These are phyloP conservation scores for Gavialis gangeticus DNA, from an alignment of 2,113 vertebrate species.

Conservation along the genomic window DNA sequence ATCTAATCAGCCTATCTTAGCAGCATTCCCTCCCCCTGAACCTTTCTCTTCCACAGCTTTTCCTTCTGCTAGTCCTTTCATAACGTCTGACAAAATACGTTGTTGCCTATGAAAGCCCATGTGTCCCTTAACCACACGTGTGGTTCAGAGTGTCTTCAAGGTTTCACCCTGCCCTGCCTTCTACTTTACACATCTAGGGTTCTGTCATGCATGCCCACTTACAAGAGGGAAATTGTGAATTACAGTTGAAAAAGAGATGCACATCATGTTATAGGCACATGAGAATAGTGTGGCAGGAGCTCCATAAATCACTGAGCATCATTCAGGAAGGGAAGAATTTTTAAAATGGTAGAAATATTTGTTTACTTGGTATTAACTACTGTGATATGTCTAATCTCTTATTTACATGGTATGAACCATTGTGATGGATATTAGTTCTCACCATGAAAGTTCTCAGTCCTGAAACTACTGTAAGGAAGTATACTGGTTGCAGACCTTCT, in stretches of 20 bases:
- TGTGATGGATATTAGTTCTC: not conserved
- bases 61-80: no score
- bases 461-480: not conserved
- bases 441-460: not conserved
- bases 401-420: no score
- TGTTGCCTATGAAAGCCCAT: no score
- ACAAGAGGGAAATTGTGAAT: not conserved
- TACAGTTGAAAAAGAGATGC: not conserved
- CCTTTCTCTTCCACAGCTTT: no score
- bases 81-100: no score
- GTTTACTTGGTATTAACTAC: not conserved
- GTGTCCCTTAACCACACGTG: no score
- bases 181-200: no score
- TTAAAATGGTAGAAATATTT: not conserved
- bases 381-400: not conserved
- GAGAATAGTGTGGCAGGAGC: not conserved
- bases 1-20: no score
- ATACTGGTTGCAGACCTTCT: fast-evolving
- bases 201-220: not conserved
- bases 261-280: not conserved
- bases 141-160: no score
- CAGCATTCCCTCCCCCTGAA: no score
- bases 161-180: no score
- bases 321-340: not conserved
- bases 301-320: not conserved